Conservation (phyloP, 2,113 vertebrate genomes). For the Epinephelus fuscoguttatus region DNA sequence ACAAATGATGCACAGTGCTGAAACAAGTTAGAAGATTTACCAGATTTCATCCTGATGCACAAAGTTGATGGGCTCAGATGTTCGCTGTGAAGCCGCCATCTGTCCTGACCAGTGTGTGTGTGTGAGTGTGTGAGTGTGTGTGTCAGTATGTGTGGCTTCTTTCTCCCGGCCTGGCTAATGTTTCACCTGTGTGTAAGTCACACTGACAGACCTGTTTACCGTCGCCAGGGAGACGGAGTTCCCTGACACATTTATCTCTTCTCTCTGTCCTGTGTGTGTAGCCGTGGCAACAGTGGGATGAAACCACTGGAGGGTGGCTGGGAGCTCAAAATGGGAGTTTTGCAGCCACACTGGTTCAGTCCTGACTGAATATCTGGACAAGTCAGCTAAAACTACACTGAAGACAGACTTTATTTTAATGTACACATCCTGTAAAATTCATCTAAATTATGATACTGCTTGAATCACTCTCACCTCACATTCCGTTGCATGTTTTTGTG, state of each 20-base stretch:
- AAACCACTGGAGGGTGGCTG: not conserved
- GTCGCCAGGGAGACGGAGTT: slow-evolving; percentile 62
- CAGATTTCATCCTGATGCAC: slow-evolving; percentile 82
- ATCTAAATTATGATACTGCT: too few relatives aligned
- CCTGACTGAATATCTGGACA: not conserved
- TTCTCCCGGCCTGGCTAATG: slow-evolving; percentile 42
- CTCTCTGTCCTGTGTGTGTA: slow-evolving; percentile 16
- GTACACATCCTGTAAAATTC: too few relatives aligned
- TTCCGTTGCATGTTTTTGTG: too few relatives aligned
- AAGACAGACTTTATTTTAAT: too few relatives aligned
- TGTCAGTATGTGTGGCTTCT: slow-evolving; percentile 12
- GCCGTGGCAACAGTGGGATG: slow-evolving; percentile 19
- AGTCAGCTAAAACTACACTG: too few relatives aligned
- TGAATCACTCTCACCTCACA: too few relatives aligned
- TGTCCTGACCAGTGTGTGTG: slow-evolving; percentile 30
- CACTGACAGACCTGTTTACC: slow-evolving; percentile 69
- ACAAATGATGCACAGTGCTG: not conserved
- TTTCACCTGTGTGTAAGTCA: slow-evolving; percentile 69
- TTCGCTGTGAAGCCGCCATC: slow-evolving; percentile 63
- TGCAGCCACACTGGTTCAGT: not conserved
- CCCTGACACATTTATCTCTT: slow-evolving; percentile 42
- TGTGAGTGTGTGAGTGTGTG: slow-evolving; percentile 4
- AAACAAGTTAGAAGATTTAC: slow-evolving; percentile 47
- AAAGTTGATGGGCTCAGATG: slow-evolving; percentile 60
- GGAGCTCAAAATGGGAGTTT: not conserved